Evolutionary conservation across 2,797 vertebrate species (phyloP), one percentile per base, ranked within the genome.

Genomic region (Gallinago nigripennis): DNA sequence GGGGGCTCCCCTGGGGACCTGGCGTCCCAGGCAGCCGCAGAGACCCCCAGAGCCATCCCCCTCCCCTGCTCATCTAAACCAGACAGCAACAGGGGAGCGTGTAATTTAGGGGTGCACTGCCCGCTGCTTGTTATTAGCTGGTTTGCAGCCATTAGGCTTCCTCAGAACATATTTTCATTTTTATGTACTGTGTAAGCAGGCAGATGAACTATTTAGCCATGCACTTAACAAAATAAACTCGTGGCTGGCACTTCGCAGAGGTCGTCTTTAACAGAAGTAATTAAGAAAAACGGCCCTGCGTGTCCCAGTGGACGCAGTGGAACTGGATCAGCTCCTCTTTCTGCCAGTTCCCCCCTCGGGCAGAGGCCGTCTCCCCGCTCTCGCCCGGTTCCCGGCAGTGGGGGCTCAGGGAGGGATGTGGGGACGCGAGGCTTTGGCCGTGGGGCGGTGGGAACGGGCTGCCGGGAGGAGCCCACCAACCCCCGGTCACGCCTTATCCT

Each of bases 371-470:
- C 21, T 33, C 57, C 12, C 17, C 39, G 53, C 70, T 63, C 27
- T 39, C n/a, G 13, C n/a, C 14, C 0, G 12, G 3, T 5, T 27
- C 41, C 27, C 11, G 11, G 6, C 8, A 0, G 25, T 7, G 37
- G 35, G 71, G 78, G 33, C 11, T 56, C 31, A 12, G 2, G 7
- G 37, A 17, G 11, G 30, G 50, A 6, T 12, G 21, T 28, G 17
- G 21, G 1, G 60, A n/a, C 30, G 9, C 9, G 0, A 17, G 86
- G 51, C 66, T 28, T 50, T 4, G 3, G 72, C 33, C 2, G 16
- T 4, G 37, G 65, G 30, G 12, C 3, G 1, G 33, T 6, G 61
- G 8, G 56, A 23, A 37, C 1, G 58, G 57, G 1, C 72, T 1
- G 3, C 64, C 60, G 20, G 57, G 68, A 43, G 2, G 3, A 45